Evolutionary conservation across 2,797 vertebrate genomes (phyloP), one percentile per base, ranked within the genome.

Genomic region (Pangasius djambal): DNA sequence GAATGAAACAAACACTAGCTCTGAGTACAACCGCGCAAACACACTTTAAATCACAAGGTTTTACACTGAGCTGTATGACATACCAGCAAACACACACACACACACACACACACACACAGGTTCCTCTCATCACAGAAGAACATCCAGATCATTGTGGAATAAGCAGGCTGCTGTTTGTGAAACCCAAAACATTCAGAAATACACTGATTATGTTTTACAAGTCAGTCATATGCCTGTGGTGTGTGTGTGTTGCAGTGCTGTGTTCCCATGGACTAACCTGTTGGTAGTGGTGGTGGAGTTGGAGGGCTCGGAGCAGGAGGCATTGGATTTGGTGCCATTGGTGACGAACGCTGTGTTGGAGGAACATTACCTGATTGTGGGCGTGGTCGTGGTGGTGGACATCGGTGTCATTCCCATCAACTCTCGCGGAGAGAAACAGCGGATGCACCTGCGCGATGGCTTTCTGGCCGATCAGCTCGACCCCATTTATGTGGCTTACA

Each of bases 391-490:
- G 89, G 98, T 99, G 93, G 98, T 99, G 94, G 99, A 99, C 96
- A 97, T 99, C 88, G 99, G 98, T 88, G 99, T 99, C 94, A 99
- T 99, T 95, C 99, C 99, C 95, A 99, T 99, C 96, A 99, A 99
- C 96, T 99, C 99, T 48, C 97, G 99, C 22, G 99, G 99, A 91
- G 99, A 99, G 95, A 99, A 99, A 92, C 99, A 99, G 95, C 97
- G 99, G 93, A 99, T 99, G 99, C 99, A 99, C 97, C 98, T 99
- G 89, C 97, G 98, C 7, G 99, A 99, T 65, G 98, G 98, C 91
- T 99, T 99, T 95, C 93, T 99, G 94, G 98, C 98, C 83, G 98
- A 99, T 97, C 98, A 99, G 96, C 97, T 99, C 63, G 98, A 99
- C 94, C 97, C 97, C 95, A 97, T 97, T 96, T 96, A 97, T 50